These are phyloP conservation scores for Metalampra italica DNA, from an alignment of 2,888 invertebrate species.

Conservation along the genomic window DNA sequence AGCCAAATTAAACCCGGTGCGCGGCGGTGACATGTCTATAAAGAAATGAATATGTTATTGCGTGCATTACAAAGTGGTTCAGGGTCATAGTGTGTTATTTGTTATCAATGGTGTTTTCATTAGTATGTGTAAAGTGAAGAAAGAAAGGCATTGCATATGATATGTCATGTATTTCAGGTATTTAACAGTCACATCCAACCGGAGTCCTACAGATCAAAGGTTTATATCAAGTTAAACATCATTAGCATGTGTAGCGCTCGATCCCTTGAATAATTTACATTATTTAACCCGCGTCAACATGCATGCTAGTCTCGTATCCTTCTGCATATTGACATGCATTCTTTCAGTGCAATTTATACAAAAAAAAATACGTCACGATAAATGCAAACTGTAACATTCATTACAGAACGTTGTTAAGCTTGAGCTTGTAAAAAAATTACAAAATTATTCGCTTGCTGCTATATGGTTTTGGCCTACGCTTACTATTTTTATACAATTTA, in stretches of 20 bases:
- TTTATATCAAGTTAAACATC: constrained; percentile 81
- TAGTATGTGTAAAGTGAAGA: not conserved
- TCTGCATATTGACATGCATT: constrained; percentile 36
- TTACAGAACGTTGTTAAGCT: constrained; percentile 2
- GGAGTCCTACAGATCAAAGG: constrained; percentile 95
- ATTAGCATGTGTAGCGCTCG: constrained; percentile 72
- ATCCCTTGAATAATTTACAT: constrained; percentile 35
- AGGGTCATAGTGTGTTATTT: too few relatives aligned
- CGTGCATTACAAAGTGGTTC: too few relatives aligned
- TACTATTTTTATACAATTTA: constrained; percentile 10
- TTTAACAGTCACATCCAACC: constrained; percentile 97
- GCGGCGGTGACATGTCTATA: too few relatives aligned
- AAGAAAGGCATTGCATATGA: constrained; percentile 63
- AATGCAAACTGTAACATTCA: constrained; percentile 11
- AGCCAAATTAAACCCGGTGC: too few relatives aligned
- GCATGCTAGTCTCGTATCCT: constrained; percentile 48
- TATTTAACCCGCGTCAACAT: constrained; percentile 37
- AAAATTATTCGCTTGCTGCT: constrained; percentile 40
- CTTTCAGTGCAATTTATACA: constrained; percentile 19
- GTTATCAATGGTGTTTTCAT: too few relatives aligned
- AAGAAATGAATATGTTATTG: too few relatives aligned
- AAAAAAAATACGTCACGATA: constrained; percentile 18
- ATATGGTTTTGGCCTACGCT: constrained; percentile 53
- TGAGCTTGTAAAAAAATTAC: constrained; percentile 13
- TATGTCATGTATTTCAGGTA: constrained; percentile 86